Base-by-base conservation (phyloP, 1,140 invertebrate species). In the Tetragnatha versicolor region DNA sequence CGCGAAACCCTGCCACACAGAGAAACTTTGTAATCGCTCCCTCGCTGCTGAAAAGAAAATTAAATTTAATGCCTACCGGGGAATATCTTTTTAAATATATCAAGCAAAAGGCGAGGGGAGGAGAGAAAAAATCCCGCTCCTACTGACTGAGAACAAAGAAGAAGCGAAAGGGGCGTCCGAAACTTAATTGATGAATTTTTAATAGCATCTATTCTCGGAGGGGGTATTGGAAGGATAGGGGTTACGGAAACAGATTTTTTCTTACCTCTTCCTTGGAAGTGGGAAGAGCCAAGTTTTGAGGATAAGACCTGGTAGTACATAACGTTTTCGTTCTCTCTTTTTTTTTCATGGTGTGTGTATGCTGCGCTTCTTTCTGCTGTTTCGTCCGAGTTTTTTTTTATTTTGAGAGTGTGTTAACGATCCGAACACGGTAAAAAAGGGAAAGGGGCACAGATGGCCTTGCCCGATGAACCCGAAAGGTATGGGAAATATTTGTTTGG, bases 121-220 rank as follows among this genome's bases (percentile, higher is more conserved):
- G 25, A 37, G 39, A 1, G 27, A 70, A 70, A 70, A 70, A 53
- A 9, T 51, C 6, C 25, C n/a, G n/a, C n/a, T n/a, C n/a, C 61
- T 42, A 65, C 61, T 27, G 37, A 39, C 69, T 73, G 14, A 33
- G 45, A 39, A 45, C 35, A 42, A 66, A 66, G 42, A 63, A 51
- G 42, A 37, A 47, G 42, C 42, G 42, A 22, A 60, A 60, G 31
- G 47, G 73, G 60, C 61, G 61, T 65, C 55, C 73, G 69, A 65
- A 77, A 77, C 60, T 77, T 77, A 77, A 77, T 77, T 77, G 73
- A 77, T 77, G 73, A 77, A 77, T 77, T 77, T 77, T 77, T 77
- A 77, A 77, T 77, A 77, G 73, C 73, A 77, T 53, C 73, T 61
- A 66, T 77, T 66, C 42, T 25, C 14, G 49, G 20, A 55, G 45